Conservation (phyloP, 2,888 invertebrate species). For the Eupithecia centaureata region DNA sequence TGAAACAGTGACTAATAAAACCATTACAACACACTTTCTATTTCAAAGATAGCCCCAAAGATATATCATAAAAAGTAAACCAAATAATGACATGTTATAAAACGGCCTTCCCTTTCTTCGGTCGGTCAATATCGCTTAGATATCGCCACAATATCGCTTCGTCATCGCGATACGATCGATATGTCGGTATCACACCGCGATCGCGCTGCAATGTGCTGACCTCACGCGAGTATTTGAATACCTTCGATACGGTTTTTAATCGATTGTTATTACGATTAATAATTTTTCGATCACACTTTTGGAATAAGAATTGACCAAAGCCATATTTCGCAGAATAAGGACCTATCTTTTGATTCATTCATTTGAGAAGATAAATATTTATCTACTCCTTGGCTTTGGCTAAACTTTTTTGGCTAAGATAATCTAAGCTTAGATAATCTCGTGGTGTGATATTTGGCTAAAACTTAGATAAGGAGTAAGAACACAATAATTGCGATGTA, state of each 20-base stretch:
- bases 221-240: constrained; percentile 76
- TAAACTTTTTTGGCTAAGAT: neutral
- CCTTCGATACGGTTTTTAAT: constrained; percentile 63
- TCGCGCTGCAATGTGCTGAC: constrained; percentile 79
- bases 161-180: constrained; percentile 81
- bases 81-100: constrained; percentile 66
- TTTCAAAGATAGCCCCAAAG: constrained; percentile 46
- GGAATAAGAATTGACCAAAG: neutral
- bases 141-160: constrained; percentile 71
- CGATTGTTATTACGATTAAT: constrained; percentile 46
- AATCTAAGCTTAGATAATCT: constrained; percentile 21
- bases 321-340: neutral
- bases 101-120: constrained; percentile 70
- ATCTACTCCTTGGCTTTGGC: neutral
- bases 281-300: constrained; percentile 10
- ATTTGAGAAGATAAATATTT: neutral
- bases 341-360: neutral
- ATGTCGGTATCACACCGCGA: constrained; percentile 80
- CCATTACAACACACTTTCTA: constrained; percentile 44
- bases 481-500: constrained; percentile 57
- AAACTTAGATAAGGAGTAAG: constrained; percentile 48
- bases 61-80: constrained; percentile 60
- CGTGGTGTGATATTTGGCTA: constrained; percentile 45
- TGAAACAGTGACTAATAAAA: constrained; percentile 3
- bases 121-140: constrained; percentile 65